Conservation (phyloP, 1,140 invertebrate species). For the Oreohelix idahoensis region DNA sequence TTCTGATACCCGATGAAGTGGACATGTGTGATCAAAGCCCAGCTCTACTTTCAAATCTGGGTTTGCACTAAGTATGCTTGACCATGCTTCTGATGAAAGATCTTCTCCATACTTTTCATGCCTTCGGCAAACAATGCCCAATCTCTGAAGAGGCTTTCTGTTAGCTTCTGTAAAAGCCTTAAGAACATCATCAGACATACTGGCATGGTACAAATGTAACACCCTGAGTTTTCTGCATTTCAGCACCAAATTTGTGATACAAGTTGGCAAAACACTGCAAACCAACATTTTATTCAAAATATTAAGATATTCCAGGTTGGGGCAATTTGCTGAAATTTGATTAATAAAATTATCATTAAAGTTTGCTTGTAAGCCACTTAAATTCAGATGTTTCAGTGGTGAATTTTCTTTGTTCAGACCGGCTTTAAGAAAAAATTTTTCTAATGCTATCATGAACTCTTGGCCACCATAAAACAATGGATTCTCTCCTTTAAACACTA, state of each 20-base stretch:
- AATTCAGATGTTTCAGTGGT: conserved; percentile 52
- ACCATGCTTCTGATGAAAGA: conserved; percentile 57
- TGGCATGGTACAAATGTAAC: conserved; percentile 56
- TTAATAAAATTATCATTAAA: conserved; percentile 59
- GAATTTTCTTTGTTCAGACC: background rate
- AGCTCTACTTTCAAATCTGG: conserved; percentile 60
- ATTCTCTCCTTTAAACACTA: conserved; percentile 56
- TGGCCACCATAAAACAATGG: conserved; percentile 60
- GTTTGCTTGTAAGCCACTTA: conserved; percentile 55
- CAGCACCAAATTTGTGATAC: conserved; percentile 49
- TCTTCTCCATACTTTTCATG: conserved; percentile 60
- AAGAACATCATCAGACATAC: conserved; percentile 61
- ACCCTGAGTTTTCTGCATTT: conserved; percentile 57
- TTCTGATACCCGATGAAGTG: conserved; percentile 51
- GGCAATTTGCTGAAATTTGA: conserved; percentile 57
- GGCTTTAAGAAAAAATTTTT: conserved; percentile 44
- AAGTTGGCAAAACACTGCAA: conserved; percentile 54
- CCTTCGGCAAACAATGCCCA: conserved; percentile 58
- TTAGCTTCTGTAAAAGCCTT: conserved; percentile 49
- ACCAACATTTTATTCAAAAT: conserved; percentile 63
- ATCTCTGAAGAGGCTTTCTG: conserved; percentile 47
- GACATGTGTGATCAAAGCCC: conserved; percentile 65
- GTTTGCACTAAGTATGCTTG: conserved; percentile 40
- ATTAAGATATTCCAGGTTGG: conserved; percentile 59
- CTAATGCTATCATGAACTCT: conserved; percentile 53